Conservation (phyloP, 37 sponge, comb jelly and placozoan genomes). For the Oscarella lobularis region DNA sequence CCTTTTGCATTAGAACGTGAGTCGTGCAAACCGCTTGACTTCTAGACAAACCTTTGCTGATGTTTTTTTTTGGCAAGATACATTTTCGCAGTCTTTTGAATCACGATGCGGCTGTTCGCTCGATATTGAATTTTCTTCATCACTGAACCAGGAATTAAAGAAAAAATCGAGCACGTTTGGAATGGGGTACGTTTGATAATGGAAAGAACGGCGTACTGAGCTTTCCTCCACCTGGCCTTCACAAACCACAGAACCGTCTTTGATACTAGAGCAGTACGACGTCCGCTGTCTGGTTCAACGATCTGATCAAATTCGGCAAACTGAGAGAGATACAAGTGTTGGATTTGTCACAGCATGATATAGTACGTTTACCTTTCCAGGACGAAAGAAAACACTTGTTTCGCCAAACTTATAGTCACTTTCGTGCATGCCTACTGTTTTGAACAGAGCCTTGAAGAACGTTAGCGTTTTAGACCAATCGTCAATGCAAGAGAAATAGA, state of each 20-base stretch:
- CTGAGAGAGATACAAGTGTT: too few relatives aligned
- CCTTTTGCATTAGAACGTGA: neutral
- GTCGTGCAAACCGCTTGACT: neutral
- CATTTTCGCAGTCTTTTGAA: conserved; percentile 64
- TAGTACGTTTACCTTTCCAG: conserved; percentile 71
- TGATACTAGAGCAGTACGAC: conserved; percentile 38
- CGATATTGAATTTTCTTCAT: conserved; percentile 62
- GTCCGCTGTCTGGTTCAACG: conserved; percentile 70
- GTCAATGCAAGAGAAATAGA: neutral
- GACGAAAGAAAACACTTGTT: conserved; percentile 89
- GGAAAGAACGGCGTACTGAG: conserved; percentile 75
- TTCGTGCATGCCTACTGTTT: conserved; percentile 71
- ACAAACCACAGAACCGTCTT: conserved; percentile 66
- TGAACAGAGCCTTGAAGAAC: conserved; percentile 80
- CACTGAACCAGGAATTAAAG: conserved; percentile 23
- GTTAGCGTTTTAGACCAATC: conserved; percentile 29
- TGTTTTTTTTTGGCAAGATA: conserved; percentile 49
- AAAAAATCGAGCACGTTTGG: neutral
- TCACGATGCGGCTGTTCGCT: conserved; percentile 32
- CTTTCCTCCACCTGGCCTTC: conserved; percentile 73
- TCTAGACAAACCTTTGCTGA: conserved; percentile 18
- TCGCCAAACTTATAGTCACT: conserved; percentile 79
- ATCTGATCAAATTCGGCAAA: conserved; percentile 97
- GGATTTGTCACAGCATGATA: neutral
- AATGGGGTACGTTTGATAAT: conserved; percentile 70